Evolutionary conservation across 2,797 vertebrate species (phyloP), one percentile per base, ranked within the genome.

Genomic region (Takifugu ocellatus): DNA sequence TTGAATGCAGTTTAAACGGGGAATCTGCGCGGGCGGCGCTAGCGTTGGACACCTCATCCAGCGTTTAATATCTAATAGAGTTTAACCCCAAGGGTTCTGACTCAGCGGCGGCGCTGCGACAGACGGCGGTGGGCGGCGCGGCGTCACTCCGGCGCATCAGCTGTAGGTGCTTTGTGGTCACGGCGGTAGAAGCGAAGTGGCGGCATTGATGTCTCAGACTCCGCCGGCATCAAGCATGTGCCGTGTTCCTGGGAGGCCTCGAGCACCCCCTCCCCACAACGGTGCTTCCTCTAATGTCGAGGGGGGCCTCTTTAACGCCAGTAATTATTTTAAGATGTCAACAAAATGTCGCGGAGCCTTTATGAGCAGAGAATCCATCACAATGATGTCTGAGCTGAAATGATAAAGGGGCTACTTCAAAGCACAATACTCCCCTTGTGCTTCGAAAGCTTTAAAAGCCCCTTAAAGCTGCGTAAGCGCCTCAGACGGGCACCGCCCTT

Each of bases 301-400:
- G 84, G 56, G 61, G 56, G 61, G 68, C 61, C 80, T 83, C 70
- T 75, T 82, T 75, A 83, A 75, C 75, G 64, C 74, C 49, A 47
- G 74, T 83, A 87, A 87, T 86, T 72, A 87, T 78, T 87, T 84
- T 77, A 87, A 86, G 81, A 82, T 81, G 80, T 78, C 78, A 65
- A 48, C 17, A 48, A 25, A 67, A 82, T 46, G 17, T 21, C 17
- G 66, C 52, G 2, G 55, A 57, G 65, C 6, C 51, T 81, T 76
- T 64, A 68, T 63, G 53, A 56, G 78, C 31, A 58, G 63, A 62
- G 61, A 72, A 74, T 84, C 75, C 70, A 84, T 84, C 75, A 66
- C 77, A 77, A 74, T 74, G 76, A 80, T 83, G 83, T 81, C 76
- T 72, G 75, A 79, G 79, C 73, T 75, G 64, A 65, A 51, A 79